Conservation (phyloP, 2,888 invertebrate genomes). For the Nipponacmea schrenckii region DNA sequence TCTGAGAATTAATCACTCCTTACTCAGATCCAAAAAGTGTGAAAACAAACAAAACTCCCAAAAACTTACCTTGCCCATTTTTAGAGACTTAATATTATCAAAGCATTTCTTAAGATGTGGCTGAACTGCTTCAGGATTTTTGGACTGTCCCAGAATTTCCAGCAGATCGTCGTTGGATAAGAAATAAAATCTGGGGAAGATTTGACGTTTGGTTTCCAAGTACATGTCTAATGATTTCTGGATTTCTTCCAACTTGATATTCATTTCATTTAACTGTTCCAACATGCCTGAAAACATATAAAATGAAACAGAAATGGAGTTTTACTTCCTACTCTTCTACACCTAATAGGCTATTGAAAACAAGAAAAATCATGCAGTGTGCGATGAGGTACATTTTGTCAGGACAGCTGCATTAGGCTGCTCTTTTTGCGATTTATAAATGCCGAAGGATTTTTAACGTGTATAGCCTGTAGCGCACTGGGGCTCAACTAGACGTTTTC, state of each 20-base stretch:
- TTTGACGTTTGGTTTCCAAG: conserved; percentile 86
- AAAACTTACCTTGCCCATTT: conserved; percentile 62
- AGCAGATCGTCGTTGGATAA: conserved; percentile 84
- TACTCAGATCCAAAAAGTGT: too few species aligned
- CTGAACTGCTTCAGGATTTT: conserved; percentile 84
- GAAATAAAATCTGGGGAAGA: conserved; percentile 87
- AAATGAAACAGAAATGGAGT: too few species aligned
- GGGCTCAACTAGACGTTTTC: too few species aligned
- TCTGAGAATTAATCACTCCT: too few species aligned
- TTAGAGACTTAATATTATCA: conserved; percentile 78
- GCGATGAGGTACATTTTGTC: too few species aligned
- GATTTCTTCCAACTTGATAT: conserved; percentile 81
- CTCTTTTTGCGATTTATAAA: too few species aligned
- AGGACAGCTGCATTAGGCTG: too few species aligned
- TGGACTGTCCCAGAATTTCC: conserved; percentile 87
- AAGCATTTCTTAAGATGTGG: conserved; percentile 89
- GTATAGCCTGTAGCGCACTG: too few species aligned
- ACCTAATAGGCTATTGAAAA: conserved; percentile 49
- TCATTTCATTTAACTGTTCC: conserved; percentile 79
- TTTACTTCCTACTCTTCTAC: too few species aligned
- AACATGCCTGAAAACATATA: conserved; percentile 70
- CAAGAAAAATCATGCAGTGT: too few species aligned
- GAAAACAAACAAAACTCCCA: too few species aligned
- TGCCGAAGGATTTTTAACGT: too few species aligned
- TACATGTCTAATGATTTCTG: conserved; percentile 86